Conservation (phyloP, 2,797 vertebrate species). For the Oophaga sylvatica region DNA sequence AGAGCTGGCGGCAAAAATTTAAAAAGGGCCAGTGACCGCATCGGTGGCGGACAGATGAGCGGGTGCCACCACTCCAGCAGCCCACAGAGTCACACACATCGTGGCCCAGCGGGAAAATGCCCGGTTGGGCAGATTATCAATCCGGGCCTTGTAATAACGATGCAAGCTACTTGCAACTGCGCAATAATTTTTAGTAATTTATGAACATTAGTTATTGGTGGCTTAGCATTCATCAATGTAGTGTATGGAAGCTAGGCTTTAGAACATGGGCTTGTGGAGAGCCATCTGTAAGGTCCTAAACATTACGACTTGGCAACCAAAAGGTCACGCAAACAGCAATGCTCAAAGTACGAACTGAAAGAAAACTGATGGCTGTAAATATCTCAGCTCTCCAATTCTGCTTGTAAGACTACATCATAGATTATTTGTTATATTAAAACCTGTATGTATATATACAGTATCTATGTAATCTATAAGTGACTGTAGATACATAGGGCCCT, state of each 20-base stretch:
- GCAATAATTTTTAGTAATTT: not conserved
- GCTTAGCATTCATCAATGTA: not conserved
- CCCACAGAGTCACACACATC: too few relatives aligned
- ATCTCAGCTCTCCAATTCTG: not conserved
- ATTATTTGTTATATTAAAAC: not conserved
- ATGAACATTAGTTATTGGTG: too few relatives aligned
- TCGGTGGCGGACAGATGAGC: too few relatives aligned
- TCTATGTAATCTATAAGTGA: too few relatives aligned
- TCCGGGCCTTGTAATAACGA: not conserved
- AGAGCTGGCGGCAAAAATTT: too few relatives aligned
- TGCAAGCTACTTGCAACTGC: not conserved
- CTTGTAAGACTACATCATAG: not conserved
- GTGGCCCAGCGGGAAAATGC: too few relatives aligned
- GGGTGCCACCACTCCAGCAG: too few relatives aligned
- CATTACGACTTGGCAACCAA: not conserved
- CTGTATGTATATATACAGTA: not conserved
- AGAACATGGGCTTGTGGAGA: not conserved
- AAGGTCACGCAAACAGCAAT: not conserved
- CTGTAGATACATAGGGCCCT: too few relatives aligned
- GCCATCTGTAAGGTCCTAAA: not conserved
- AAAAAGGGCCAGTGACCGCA: too few relatives aligned
- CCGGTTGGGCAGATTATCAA: too few relatives aligned
- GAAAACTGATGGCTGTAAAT: not conserved
- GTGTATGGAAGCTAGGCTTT: not conserved
- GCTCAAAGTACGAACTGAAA: not conserved